Percentiles rank a stretch among this genome's conserved stretches.
Evolutionary conservation across 2,888 invertebrate genomes (phyloP).

Genomic region (Auanema sp.): DNA sequence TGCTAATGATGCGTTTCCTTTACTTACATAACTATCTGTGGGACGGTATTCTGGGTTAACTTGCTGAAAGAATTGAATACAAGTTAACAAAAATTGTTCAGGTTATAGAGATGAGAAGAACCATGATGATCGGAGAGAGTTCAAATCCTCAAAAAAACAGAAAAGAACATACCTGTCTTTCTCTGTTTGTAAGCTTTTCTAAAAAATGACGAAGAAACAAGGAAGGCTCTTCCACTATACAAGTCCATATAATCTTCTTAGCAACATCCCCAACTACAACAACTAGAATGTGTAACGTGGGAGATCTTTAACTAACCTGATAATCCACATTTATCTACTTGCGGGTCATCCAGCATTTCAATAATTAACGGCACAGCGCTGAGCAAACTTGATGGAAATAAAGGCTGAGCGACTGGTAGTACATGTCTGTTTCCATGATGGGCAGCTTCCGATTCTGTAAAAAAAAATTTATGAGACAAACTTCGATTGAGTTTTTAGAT

Average conservation of each 20-base stretch:
- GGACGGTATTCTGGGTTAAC: conserved; percentile 19
- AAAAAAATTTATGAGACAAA: neutral
- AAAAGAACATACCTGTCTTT: conserved; percentile 64
- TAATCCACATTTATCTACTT: conserved; percentile 88
- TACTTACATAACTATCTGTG: conserved; percentile 22
- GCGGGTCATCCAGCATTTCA: conserved; percentile 89
- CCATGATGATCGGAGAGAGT: no score
- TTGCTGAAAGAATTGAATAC: conserved; percentile 12
- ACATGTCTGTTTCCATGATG: conserved; percentile 67
- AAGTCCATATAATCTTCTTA: conserved; percentile 95
- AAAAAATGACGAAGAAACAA: conserved; percentile 87
- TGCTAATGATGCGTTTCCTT: neutral
- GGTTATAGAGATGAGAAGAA: no score
- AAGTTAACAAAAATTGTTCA: neutral
- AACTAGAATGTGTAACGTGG: neutral
- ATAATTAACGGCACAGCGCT: conserved; percentile 93
- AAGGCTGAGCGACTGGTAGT: conserved; percentile 85
- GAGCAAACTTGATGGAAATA: conserved; percentile 95
- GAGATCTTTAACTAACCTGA: conserved; percentile 62
- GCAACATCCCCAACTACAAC: conserved; percentile 89
- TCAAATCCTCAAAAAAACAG: no score
- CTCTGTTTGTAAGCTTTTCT: conserved; percentile 80
- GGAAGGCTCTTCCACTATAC: conserved; percentile 94
- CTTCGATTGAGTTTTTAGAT: neutral
- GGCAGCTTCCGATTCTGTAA: conserved; percentile 46